Evolutionary conservation across 2,113 vertebrate species (phyloP), one percentile per base, ranked within the genome.

Genomic region (Capricornis sumatraensis): DNA sequence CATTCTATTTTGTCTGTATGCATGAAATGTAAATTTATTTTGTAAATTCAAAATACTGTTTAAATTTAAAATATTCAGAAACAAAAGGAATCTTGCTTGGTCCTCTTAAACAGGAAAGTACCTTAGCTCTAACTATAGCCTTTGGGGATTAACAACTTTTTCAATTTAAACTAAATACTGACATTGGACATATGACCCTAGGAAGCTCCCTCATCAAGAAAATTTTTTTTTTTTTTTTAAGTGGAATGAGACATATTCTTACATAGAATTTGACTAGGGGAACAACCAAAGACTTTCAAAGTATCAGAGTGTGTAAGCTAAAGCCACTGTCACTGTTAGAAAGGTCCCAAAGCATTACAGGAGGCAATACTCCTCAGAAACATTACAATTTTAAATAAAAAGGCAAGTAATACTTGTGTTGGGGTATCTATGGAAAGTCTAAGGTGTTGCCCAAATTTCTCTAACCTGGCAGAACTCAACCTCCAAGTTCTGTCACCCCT

Each of bases 101-200:
- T 85, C 81, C 55, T 90, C 74, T 89, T 90, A 60, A 83, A n/a
- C 21, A 96, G 62, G 27, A 96, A 96, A 88, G 28, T 62, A 92
- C 33, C 76, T 91, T 60, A 94, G 57, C 28, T 91, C 67, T 86
- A 40, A 53, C 53, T 47, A 50, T 89, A 81, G 10, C 40, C 21
- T 76, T 90, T 27, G 43, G 23, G 19, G 28, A 94, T 76, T 67
- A 91, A 45, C 30, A 87, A 74, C 78, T 82, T 91, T 89, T 76
- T 84, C 36, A 45, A 47, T 71, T 33, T 55, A 93, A 67, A 89
- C 45, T 81, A 95, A 81, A 90, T 83, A 87, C 2, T 97, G 81
- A 93, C 67, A 87, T 8, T 91, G n/a, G 36, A 81, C 40, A 87
- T 28, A 93, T 83, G 53, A 67, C 6, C 55, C 6, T 87, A 94